Base-by-base conservation (phyloP, 2,888 invertebrate genomes). In the Notocelia uddmanniana region DNA sequence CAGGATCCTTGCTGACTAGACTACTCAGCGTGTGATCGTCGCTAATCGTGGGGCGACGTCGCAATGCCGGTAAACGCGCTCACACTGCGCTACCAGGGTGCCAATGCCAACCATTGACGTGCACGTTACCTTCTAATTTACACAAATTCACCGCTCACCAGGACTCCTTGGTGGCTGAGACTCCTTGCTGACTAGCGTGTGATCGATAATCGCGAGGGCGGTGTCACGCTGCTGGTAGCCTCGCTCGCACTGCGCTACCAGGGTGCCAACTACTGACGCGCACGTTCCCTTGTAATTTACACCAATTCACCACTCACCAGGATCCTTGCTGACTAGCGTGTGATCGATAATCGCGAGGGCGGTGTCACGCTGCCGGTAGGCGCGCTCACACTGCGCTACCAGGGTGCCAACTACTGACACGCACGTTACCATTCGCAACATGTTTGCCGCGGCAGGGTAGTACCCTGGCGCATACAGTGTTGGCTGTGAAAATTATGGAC, bases 281-380 rank as follows among this genome's bases (percentile, higher is more conserved):
- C 18, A 26, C n/a, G 48, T 55, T 34, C 9, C 15, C 54, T n/a
- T n/a, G n/a, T n/a, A n/a, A 62, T n/a, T 19, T 3, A 26, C 34
- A 54, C 19, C 31, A 60, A 55, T 26, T 34, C 26, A 50, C 8
- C 31, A 19, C 83, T 84, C 80, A 89, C 91, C 82, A 21, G 87
- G 84, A 8, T 83, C 83, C 76, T 85, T 90, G 74, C 85, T 83
- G 68, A 88, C 71, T 11, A 90, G 80, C 1, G 89, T 73, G 73
- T 88, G 86, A 74, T 91, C 89, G 15, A 89, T 84, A 11, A 86
- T 79, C 18, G 77, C 77, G 18, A 89, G 75, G 11, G 89, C 82
- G n/a, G 82, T 80, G 2, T 87, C 84, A 31, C 80, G 78, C 70
- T 89, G 82, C 8, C 78, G 76, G 75, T 91, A 91, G 3, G 81